Conservation (phyloP, 64 coral and sea anemone species). For the Stichodactyla mertensii region DNA sequence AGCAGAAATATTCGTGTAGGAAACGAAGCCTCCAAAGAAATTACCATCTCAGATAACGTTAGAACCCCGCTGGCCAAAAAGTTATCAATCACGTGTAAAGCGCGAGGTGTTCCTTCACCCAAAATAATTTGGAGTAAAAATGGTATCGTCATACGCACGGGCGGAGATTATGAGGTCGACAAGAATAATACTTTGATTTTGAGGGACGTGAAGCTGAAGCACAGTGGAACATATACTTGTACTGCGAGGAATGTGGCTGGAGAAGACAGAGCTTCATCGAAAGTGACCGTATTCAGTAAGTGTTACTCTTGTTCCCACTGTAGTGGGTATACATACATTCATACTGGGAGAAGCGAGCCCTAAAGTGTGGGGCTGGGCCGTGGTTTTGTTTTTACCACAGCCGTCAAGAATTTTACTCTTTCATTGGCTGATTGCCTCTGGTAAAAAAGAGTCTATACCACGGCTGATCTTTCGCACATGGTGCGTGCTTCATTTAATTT, state of each 20-base stretch:
- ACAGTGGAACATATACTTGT: conserved; percentile 67
- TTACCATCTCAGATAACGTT: conserved; percentile 69
- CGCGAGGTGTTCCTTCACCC: conserved; percentile 52
- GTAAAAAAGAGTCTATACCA: no score
- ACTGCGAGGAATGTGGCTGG: conserved; percentile 40
- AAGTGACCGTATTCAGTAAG: conserved; percentile 32
- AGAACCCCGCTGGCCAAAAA: conserved; percentile 26
- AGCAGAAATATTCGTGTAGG: conserved; percentile 27
- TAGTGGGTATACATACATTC: no score
- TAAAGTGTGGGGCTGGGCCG: no score
- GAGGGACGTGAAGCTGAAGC: neutral
- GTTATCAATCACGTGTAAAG: conserved; percentile 39
- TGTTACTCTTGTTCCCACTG: neutral
- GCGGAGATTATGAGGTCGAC: conserved; percentile 11
- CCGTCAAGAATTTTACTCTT: no score
- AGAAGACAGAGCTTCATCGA: conserved; percentile 30
- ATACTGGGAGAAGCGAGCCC: no score
- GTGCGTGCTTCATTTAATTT: no score
- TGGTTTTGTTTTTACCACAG: no score
- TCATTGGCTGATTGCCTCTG: no score
- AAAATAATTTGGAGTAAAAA: conserved; percentile 56
- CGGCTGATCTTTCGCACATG: no score
- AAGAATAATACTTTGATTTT: conserved; percentile 45
- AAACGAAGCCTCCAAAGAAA: conserved; percentile 5
- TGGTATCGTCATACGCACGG: conserved; percentile 8